Percentiles rank a stretch among this genome's conserved stretches.
phyloP scores from a whole-genome alignment of 2,797 vertebrate species.

The Myioborus melanocephalus region DNA sequence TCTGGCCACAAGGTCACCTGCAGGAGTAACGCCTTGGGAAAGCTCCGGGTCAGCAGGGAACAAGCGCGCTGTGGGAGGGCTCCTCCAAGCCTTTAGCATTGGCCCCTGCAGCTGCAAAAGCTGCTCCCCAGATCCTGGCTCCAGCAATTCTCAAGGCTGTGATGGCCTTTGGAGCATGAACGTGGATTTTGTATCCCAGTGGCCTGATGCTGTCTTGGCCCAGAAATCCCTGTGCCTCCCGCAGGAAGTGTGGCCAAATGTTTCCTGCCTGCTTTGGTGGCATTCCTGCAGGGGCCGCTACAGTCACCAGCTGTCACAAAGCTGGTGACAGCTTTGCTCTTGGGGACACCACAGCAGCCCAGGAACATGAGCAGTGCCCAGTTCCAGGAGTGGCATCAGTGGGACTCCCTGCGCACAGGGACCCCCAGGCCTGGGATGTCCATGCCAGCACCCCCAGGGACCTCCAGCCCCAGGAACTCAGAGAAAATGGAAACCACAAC shows the following conservation, averaged over 20 bases:
- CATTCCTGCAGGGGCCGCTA: background rate
- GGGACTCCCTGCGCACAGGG: too few relatives aligned
- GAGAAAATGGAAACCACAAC: background rate
- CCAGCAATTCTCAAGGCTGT: background rate
- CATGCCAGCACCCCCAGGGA: too few relatives aligned
- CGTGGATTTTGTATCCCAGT: background rate
- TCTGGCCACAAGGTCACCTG: background rate
- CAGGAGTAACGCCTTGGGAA: accelerated
- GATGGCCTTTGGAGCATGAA: background rate
- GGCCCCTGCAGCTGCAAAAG: background rate
- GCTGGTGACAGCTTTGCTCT: background rate
- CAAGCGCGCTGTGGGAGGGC: accelerated
- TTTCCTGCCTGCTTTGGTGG: background rate
- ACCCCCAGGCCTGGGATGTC: too few relatives aligned
- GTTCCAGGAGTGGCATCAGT: too few relatives aligned
- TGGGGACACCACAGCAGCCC: background rate
- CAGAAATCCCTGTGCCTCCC: background rate
- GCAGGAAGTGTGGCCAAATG: background rate
- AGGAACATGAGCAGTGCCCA: background rate
- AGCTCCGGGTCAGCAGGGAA: background rate
- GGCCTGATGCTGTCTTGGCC: accelerated
- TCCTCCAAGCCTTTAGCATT: background rate
- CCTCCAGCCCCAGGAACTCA: too few relatives aligned
- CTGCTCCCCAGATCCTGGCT: background rate
- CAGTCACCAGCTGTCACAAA: too few relatives aligned